Base-by-base conservation (phyloP, 2,797 vertebrate genomes). In the Muscicapa striata region DNA sequence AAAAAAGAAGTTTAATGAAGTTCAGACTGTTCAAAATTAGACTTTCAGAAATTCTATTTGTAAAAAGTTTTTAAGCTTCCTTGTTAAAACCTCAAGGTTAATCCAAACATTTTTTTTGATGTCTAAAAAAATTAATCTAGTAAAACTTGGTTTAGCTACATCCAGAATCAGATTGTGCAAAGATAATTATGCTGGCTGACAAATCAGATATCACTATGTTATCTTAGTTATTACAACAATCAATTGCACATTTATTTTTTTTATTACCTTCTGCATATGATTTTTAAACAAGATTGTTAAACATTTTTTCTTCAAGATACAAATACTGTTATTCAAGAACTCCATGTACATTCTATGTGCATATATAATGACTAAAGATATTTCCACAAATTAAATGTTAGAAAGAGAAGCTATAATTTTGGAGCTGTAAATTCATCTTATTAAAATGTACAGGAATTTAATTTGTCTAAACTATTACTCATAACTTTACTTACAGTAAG, bases 401-500 rank as follows among this genome's bases (percentile, higher is more conserved):
- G 61, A 94, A 93, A 66, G 63, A 74, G 34, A 85, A 90, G 10
- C 26, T 79, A 30, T 90, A 84, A 78, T 77, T 86, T 69, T 87
- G 27, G 43, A 87, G 72, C 21, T 87, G 20, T 80, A 94, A 94
- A 96, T 84, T 91, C 10, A 84, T 90, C 77, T 73, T 89, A 63
- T 70, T 87, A 62, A 87, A 78, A 84, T 93, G 51, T 36, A 68
- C 45, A 54, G 20, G 32, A 68, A 90, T 93, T 93, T 85, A 93
- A 78, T 95, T 46, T 91, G 63, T 80, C 21, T 82, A 89, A 96
- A 84, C 4, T 90, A n/a, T 94, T 90, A 64, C 43, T 95, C 62
- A 78, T 87, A 67, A 66, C 17, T 87, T 78, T 26, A 75, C 10
- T 73, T 94, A 92, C 38, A 94, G 13, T 54, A 89, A 90, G 3